These are phyloP conservation scores for Neocrepidodera transversa DNA, from an alignment of 2,888 invertebrate genomes.

Conservation along the genomic window DNA sequence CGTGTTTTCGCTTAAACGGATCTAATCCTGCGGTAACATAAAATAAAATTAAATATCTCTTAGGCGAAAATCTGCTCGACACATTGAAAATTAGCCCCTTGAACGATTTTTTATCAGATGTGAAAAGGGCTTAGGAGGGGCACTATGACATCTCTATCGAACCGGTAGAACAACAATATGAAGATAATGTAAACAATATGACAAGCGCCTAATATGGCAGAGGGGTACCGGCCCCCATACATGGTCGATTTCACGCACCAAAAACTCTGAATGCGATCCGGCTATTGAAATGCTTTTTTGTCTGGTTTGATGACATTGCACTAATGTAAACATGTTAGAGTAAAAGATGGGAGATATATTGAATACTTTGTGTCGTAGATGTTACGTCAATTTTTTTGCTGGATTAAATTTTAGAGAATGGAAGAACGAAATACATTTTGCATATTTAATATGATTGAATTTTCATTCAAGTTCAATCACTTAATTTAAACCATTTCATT, in stretches of 20 bases:
- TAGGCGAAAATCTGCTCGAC: slow-evolving; percentile 35
- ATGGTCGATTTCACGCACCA: slow-evolving; percentile 53
- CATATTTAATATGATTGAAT: not conserved
- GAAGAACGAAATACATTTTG: not conserved
- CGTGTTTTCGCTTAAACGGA: not conserved
- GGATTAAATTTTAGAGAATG: slow-evolving; percentile 20
- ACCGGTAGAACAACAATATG: slow-evolving; percentile 53
- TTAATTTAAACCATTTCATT: too few species aligned
- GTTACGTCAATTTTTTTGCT: slow-evolving; percentile 9
- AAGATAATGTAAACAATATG: slow-evolving; percentile 61
- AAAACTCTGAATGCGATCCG: slow-evolving; percentile 46
- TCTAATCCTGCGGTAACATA: slow-evolving; percentile 34
- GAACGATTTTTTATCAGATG: slow-evolving; percentile 44
- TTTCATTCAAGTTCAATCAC: too few species aligned
- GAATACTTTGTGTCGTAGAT: slow-evolving; percentile 25
- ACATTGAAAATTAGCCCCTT: slow-evolving; percentile 40
- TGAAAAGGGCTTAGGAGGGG: slow-evolving; percentile 40
- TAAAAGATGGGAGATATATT: slow-evolving; percentile 32
- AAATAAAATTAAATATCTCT: slow-evolving; percentile 41
- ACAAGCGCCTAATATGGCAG: slow-evolving; percentile 61
- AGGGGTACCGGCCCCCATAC: slow-evolving; percentile 47
- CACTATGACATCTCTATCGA: slow-evolving; percentile 54
- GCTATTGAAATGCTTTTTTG: slow-evolving; percentile 48
- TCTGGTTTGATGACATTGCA: slow-evolving; percentile 44
- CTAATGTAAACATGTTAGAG: slow-evolving; percentile 45